Conservation (phyloP, 2,888 invertebrate genomes). For the Mesorhabditis spiculigera region DNA sequence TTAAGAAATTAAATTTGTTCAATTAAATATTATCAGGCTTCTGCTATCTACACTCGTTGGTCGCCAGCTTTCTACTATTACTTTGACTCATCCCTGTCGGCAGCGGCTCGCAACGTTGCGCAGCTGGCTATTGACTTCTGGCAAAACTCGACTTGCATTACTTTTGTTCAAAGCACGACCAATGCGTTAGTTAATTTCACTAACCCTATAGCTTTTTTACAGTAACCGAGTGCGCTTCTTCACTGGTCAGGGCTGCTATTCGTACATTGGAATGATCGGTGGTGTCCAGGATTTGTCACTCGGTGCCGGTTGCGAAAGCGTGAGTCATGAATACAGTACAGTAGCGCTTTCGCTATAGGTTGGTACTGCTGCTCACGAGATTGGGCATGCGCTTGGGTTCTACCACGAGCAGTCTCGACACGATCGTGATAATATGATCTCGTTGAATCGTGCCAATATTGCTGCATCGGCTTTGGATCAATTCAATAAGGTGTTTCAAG, state of each 20-base stretch:
- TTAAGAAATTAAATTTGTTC: neutral
- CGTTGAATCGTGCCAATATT: conserved; percentile 16
- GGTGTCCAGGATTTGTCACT: conserved; percentile 51
- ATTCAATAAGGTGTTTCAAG: too few species aligned
- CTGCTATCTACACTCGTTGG: neutral
- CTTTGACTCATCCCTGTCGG: neutral
- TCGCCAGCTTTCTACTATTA: neutral
- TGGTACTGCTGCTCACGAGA: conserved; percentile 32
- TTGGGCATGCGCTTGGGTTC: conserved; percentile 52
- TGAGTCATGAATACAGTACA: conserved; percentile 11
- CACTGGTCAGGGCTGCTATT: conserved; percentile 46
- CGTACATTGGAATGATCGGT: conserved; percentile 44
- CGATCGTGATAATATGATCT: conserved; percentile 11
- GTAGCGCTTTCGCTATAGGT: conserved; percentile 11
- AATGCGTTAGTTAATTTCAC: conserved; percentile 10
- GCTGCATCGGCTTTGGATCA: neutral
- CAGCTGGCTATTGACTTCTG: conserved; percentile 40
- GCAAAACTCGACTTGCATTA: conserved; percentile 47
- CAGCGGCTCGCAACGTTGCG: neutral
- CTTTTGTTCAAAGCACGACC: conserved; percentile 39
- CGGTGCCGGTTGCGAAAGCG: conserved; percentile 49
- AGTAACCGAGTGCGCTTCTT: conserved; percentile 33
- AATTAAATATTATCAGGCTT: neutral
- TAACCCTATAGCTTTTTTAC: neutral
- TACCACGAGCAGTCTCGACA: conserved; percentile 40